Percentiles rank a stretch among this genome's conserved stretches.
These are phyloP conservation scores for Drosophila setosimentum DNA, from an alignment of 2,888 invertebrate species.

Conservation along the genomic window DNA sequence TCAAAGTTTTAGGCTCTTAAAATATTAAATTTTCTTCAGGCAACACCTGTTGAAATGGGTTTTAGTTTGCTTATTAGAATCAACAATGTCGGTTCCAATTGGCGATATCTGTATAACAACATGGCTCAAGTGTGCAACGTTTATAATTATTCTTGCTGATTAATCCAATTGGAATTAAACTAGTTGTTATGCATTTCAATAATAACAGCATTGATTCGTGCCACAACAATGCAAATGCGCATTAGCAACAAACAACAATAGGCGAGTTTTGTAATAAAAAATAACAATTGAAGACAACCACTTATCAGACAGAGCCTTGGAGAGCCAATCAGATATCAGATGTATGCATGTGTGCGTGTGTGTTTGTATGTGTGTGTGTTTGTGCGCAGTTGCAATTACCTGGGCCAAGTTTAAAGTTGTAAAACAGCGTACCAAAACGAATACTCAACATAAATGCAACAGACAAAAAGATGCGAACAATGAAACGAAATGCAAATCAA, in stretches of 20 bases:
- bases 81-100: not conserved
- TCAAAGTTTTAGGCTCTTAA: not conserved
- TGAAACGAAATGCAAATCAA: slow-evolving; percentile 2
- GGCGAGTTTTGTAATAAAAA: slow-evolving; percentile 15
- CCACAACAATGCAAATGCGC: slow-evolving; percentile 29
- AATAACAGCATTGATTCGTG: not conserved
- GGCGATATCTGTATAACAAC: not conserved
- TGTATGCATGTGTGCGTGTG: not conserved
- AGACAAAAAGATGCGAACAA: not conserved
- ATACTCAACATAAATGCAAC: not conserved
- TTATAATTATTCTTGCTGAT: slow-evolving; percentile 27
- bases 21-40: not conserved
- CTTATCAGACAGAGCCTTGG: slow-evolving; percentile 30
- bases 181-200: slow-evolving; percentile 25
- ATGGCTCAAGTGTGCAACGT: slow-evolving; percentile 10
- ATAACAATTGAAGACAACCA: slow-evolving; percentile 42
- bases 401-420: slow-evolving; percentile 39
- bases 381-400: slow-evolving; percentile 42
- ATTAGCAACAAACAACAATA: slow-evolving; percentile 13
- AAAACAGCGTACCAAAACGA: slow-evolving; percentile 2
- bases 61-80: not conserved
- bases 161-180: slow-evolving; percentile 28
- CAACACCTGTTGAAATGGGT: not conserved
- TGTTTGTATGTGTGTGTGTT: not conserved
- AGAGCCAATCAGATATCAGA: slow-evolving; percentile 27